Conservation (phyloP, 2,888 invertebrate species). For the Proisotoma minuta region DNA sequence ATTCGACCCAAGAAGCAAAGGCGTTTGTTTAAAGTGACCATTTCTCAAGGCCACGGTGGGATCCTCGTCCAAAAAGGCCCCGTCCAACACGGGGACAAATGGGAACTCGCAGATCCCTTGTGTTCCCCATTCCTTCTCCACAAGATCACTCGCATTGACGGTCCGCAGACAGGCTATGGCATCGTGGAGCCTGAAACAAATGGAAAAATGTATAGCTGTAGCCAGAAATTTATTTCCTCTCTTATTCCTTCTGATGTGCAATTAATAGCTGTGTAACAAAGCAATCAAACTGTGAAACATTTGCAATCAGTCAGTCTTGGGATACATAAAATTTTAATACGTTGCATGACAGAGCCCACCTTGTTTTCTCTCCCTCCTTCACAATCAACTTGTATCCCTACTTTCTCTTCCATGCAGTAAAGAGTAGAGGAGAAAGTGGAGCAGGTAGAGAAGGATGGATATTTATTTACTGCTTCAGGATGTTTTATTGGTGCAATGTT, state of each 20-base stretch:
- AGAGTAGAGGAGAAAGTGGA: background rate
- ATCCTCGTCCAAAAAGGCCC: slow-evolving; percentile 81
- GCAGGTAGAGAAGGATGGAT: too few relatives aligned
- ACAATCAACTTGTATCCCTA: too few relatives aligned
- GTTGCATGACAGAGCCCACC: slow-evolving; percentile 21
- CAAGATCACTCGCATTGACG: slow-evolving; percentile 67
- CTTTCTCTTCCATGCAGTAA: background rate
- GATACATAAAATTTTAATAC: slow-evolving; percentile 20
- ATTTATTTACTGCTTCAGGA: too few relatives aligned
- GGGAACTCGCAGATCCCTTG: slow-evolving; percentile 84
- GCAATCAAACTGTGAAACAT: background rate
- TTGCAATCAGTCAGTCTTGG: background rate
- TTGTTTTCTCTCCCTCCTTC: too few relatives aligned
- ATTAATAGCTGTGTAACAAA: background rate
- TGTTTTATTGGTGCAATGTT: too few relatives aligned
- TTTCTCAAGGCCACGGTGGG: slow-evolving; percentile 63
- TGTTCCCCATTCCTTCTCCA: slow-evolving; percentile 79
- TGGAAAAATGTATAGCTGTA: background rate
- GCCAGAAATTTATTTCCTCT: background rate
- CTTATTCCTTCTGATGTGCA: background rate
- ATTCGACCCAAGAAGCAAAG: slow-evolving; percentile 85
- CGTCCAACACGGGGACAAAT: slow-evolving; percentile 90
- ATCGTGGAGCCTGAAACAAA: slow-evolving; percentile 41
- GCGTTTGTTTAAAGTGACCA: slow-evolving; percentile 86
- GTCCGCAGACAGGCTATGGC: slow-evolving; percentile 69